These are phyloP conservation scores for Cichlasoma orientale DNA, from an alignment of 2,797 vertebrate species.

Conservation along the genomic window DNA sequence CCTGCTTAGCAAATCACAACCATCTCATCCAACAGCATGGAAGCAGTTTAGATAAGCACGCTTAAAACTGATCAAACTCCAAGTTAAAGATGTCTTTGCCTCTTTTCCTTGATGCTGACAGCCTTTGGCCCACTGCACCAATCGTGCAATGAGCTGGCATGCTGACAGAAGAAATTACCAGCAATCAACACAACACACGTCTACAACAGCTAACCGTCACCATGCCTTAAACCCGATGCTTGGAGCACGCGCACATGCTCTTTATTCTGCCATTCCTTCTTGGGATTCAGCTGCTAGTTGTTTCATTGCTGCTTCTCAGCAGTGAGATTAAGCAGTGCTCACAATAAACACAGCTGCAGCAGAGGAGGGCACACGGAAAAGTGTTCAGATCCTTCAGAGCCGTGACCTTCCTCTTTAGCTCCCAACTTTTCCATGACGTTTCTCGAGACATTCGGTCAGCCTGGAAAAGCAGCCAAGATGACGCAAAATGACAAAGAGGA, in stretches of 20 bases:
- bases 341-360: constrained; percentile 53
- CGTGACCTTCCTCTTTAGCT: constrained; percentile 1
- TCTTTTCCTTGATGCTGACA: background rate
- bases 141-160: background rate
- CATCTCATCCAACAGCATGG: background rate
- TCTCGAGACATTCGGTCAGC: constrained; percentile 14
- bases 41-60: background rate
- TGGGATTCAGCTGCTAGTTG: background rate
- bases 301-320: constrained; percentile 8
- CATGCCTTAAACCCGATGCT: constrained; percentile 40
- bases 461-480: background rate
- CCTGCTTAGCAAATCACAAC: background rate
- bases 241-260: constrained; percentile 8
- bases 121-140: background rate
- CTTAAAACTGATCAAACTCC: background rate
- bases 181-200: background rate
- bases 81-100: background rate
- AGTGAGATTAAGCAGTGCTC: constrained; percentile 15
- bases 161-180: background rate
- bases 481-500: background rate
- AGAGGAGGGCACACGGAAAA: constrained; percentile 23
- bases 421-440: constrained; percentile 29
- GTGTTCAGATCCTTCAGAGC: constrained; percentile 19
- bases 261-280: background rate
- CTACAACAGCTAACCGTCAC: background rate